Conservation (phyloP, 2,888 invertebrate species). For the Operophtera brumata region DNA sequence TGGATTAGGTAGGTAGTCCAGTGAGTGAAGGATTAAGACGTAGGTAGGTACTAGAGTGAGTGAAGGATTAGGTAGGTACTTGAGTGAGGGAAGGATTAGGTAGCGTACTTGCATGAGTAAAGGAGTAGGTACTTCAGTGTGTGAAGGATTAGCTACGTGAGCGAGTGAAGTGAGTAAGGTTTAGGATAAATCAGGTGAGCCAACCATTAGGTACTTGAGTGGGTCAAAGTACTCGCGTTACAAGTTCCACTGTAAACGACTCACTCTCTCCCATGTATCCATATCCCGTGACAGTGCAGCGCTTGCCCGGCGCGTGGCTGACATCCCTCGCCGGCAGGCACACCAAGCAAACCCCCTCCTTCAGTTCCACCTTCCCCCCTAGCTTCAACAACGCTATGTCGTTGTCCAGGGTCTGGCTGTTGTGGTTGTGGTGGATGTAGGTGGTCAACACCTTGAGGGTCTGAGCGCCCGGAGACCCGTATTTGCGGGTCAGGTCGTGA, state of each 20-base stretch:
- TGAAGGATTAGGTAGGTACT: too few species aligned
- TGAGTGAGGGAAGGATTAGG: too few species aligned
- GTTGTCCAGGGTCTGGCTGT: slow-evolving; percentile 95
- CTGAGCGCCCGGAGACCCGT: slow-evolving; percentile 95
- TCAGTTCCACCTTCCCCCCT: slow-evolving; percentile 92
- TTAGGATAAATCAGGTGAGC: too few species aligned
- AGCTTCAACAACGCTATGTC: slow-evolving; percentile 95
- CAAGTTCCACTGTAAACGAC: slow-evolving; percentile 27
- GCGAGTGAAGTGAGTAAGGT: too few species aligned
- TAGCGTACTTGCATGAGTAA: too few species aligned
- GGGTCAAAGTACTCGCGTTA: too few species aligned
- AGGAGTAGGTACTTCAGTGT: too few species aligned
- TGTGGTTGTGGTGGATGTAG: slow-evolving; percentile 97
- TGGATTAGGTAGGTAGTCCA: too few species aligned
- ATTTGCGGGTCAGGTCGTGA: slow-evolving; percentile 93
- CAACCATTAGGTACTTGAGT: too few species aligned
- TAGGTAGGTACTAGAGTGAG: too few species aligned
- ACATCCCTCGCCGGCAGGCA: slow-evolving; percentile 94
- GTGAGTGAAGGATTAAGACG: too few species aligned
- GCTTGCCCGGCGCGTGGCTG: slow-evolving; percentile 92
- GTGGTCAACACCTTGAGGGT: slow-evolving; percentile 94
- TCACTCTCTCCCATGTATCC: slow-evolving; percentile 97
- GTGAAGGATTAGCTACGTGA: too few species aligned
- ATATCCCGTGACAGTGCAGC: slow-evolving; percentile 96
- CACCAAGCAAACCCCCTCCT: slow-evolving; percentile 90